A percentile compares a stretch with the other conserved stretches of the same genome.
Evolutionary conservation across 2,888 invertebrate species (phyloP).

Genomic region (Polyploca ridens): DNA sequence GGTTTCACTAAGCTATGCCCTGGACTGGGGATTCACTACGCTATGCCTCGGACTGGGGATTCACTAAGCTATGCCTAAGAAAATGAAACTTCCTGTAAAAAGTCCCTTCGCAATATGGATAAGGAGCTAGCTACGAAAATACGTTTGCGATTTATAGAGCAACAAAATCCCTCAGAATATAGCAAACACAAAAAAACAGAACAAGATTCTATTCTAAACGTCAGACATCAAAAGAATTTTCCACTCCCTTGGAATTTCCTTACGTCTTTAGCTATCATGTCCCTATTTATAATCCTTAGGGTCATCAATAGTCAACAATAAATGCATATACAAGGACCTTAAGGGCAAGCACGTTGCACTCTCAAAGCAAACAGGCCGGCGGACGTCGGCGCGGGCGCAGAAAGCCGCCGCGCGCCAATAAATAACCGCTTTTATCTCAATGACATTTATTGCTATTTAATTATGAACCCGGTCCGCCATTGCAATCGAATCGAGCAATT

Average conservation of each 20-base stretch:
- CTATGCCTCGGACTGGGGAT: too few species aligned
- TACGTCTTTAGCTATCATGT: not conserved
- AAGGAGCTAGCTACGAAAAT: too few species aligned
- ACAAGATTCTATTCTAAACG: too few species aligned
- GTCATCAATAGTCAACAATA: not conserved
- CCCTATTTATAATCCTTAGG: not conserved
- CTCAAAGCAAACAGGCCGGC: slow-evolving; percentile 20
- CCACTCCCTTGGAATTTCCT: not conserved
- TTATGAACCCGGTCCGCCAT: slow-evolving; percentile 51
- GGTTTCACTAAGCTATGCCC: too few species aligned
- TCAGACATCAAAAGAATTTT: too few species aligned
- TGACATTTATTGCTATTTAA: slow-evolving; percentile 70
- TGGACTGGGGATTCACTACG: too few species aligned
- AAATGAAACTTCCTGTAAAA: too few species aligned
- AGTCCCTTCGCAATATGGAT: too few species aligned
- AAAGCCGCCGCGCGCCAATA: slow-evolving; percentile 36
- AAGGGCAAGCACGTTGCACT: not conserved
- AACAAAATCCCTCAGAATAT: too few species aligned
- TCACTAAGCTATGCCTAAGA: too few species aligned
- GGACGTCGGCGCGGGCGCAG: slow-evolving; percentile 28
- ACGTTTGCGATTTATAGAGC: too few species aligned
- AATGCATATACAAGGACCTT: not conserved
- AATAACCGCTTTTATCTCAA: slow-evolving; percentile 51
- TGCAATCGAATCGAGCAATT: not conserved
- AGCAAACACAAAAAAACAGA: too few species aligned